phyloP scores from a whole-genome alignment of 2,113 vertebrate genomes.

The Syngnathus typhle region DNA sequence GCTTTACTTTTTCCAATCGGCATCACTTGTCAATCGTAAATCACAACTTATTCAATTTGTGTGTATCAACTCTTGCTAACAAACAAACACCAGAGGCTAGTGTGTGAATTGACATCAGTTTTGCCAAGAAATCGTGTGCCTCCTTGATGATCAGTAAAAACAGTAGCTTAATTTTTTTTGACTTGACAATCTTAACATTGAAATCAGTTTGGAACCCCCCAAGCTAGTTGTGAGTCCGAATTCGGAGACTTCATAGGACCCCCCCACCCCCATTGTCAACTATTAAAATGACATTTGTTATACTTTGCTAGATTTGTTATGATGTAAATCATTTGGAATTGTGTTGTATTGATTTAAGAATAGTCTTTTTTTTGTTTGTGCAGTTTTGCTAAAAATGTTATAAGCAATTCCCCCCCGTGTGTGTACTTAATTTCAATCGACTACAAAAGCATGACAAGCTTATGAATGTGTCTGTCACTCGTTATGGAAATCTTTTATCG shows the following conservation, averaged over 20 bases:
- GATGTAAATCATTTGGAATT: conserved; percentile 33
- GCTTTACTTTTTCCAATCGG: conserved; percentile 55
- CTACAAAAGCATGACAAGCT: not conserved
- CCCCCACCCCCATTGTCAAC: conserved; percentile 15
- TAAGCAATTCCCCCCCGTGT: not conserved
- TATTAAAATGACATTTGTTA: conserved; percentile 42
- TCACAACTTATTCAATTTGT: not conserved
- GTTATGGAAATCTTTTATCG: not conserved
- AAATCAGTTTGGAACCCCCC: not conserved
- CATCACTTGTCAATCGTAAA: conserved; percentile 58
- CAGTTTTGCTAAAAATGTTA: not conserved
- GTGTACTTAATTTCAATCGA: not conserved
- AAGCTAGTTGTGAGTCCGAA: conserved; percentile 36
- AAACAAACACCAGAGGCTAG: not conserved
- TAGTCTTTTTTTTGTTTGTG: conserved; percentile 26
- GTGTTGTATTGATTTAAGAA: conserved; percentile 36
- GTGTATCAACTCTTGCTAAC: not conserved
- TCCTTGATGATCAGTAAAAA: not conserved
- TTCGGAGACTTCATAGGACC: conserved; percentile 22
- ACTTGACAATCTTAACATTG: not conserved
- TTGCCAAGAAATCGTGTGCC: not conserved
- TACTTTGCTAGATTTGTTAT: conserved; percentile 25
- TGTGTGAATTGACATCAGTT: too few relatives aligned
- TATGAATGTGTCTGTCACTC: conserved; percentile 7
- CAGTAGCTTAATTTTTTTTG: not conserved